Percentiles rank a stretch among this genome's conserved stretches.
These are phyloP conservation scores for Meriones unguiculatus DNA, from an alignment of 2,113 vertebrate genomes.

Conservation along the genomic window DNA sequence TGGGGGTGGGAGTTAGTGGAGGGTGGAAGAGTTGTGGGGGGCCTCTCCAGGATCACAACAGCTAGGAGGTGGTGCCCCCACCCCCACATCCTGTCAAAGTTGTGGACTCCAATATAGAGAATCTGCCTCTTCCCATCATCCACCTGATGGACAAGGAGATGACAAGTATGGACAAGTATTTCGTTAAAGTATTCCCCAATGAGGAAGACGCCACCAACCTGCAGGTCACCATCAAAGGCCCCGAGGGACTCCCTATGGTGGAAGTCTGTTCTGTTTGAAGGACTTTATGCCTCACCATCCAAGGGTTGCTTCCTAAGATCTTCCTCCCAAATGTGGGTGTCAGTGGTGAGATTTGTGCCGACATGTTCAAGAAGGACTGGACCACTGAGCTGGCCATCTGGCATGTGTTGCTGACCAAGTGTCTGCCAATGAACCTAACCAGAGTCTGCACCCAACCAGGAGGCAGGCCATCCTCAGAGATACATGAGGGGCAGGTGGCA, in stretches of 20 bases:
- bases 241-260: conserved; percentile 93
- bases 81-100: not conserved
- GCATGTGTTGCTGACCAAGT: conserved; percentile 84
- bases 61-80: not conserved
- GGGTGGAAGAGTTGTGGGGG: not conserved
- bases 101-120: conserved; percentile 94
- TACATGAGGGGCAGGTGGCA: conserved; percentile 87
- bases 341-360: conserved; percentile 94
- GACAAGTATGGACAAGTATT: conserved; percentile 72
- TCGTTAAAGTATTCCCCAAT: conserved; percentile 94
- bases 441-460: conserved; percentile 93
- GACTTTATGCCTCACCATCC: conserved; percentile 94
- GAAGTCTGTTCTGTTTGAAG: conserved; percentile 95
- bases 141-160: conserved; percentile 95
- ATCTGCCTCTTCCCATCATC: conserved; percentile 94
- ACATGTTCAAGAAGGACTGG: not conserved
- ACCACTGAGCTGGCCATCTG: not conserved
- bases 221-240: conserved; percentile 94
- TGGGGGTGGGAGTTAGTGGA: too few species aligned
- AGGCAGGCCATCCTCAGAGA: conserved; percentile 91
- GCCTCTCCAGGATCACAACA: not conserved
- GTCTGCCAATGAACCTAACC: conserved; percentile 95
- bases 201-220: conserved; percentile 95
- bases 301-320: conserved; percentile 96
- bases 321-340: conserved; percentile 95